phyloP scores from a whole-genome alignment of 2,113 vertebrate genomes.

The Sterrhoptilus dennistouni region DNA sequence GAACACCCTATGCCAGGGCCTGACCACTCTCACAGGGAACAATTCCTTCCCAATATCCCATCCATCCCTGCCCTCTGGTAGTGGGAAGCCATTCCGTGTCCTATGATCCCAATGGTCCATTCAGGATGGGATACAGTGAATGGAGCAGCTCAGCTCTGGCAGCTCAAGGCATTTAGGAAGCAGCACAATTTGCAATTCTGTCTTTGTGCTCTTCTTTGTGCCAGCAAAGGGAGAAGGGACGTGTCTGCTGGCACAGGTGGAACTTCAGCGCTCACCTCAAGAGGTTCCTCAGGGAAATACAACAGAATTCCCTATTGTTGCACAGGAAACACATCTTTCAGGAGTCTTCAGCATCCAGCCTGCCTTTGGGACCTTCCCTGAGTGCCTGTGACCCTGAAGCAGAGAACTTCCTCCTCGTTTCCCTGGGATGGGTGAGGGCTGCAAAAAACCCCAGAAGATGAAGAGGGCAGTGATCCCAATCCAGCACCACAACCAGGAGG shows the following conservation, averaged over 20 bases:
- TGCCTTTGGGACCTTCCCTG: neutral
- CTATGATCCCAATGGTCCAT: fast-evolving
- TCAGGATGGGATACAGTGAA: neutral
- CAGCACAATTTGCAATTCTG: neutral
- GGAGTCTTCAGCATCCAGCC: neutral
- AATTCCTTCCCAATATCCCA: neutral
- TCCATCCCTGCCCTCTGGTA: fast-evolving
- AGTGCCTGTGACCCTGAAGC: neutral
- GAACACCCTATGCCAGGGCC: neutral
- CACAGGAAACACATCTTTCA: conserved; percentile 30
- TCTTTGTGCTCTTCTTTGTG: neutral
- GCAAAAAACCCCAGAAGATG: fast-evolving
- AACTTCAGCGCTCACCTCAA: neutral
- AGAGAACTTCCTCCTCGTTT: neutral
- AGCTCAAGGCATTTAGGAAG: neutral
- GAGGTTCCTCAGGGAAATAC: conserved; percentile 8
- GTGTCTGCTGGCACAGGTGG: neutral
- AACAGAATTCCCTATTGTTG: neutral
- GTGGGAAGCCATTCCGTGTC: neutral
- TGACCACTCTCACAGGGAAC: fast-evolving
- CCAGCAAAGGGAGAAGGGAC: neutral
- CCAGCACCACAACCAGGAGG: fast-evolving
- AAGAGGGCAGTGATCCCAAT: neutral
- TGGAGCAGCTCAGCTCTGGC: neutral
- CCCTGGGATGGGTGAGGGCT: fast-evolving